Evolutionary conservation across 2,888 invertebrate species (phyloP).

Genomic region (Drosophila cognata): DNA sequence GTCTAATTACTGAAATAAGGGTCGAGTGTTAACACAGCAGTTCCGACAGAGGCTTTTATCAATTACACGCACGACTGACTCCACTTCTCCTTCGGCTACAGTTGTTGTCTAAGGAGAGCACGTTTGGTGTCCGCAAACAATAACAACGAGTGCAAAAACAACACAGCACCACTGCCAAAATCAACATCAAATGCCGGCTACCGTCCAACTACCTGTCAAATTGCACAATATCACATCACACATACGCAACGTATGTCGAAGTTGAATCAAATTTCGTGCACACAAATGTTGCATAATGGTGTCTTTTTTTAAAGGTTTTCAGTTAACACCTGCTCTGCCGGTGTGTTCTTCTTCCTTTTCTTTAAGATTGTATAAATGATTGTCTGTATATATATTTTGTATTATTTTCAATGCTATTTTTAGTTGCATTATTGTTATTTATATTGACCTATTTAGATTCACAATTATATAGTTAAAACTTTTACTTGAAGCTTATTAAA

Average conservation of each 20-base stretch:
- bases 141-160: constrained; percentile 38
- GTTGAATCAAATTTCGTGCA: constrained; percentile 7
- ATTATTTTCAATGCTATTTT: too few relatives aligned
- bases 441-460: background rate
- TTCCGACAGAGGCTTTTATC: constrained; percentile 55
- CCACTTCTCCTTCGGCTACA: background rate
- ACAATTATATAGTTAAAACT: background rate
- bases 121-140: constrained; percentile 42
- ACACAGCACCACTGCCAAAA: constrained; percentile 41
- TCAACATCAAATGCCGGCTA: constrained; percentile 35
- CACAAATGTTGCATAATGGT: background rate
- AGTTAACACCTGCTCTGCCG: too few relatives aligned
- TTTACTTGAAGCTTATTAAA: background rate
- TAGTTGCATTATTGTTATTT: background rate
- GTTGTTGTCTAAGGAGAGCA: constrained; percentile 28
- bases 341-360: background rate
- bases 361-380: background rate
- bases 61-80: constrained; percentile 60
- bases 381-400: too few relatives aligned
- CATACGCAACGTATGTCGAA: constrained; percentile 42
- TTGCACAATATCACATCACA: constrained; percentile 31
- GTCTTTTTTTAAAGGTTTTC: background rate
- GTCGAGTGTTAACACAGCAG: constrained; percentile 20
- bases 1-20: constrained; percentile 37
- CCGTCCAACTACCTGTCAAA: constrained; percentile 8